Base-by-base conservation (phyloP, 2,888 invertebrate species). In the Drosophila putrida region DNA sequence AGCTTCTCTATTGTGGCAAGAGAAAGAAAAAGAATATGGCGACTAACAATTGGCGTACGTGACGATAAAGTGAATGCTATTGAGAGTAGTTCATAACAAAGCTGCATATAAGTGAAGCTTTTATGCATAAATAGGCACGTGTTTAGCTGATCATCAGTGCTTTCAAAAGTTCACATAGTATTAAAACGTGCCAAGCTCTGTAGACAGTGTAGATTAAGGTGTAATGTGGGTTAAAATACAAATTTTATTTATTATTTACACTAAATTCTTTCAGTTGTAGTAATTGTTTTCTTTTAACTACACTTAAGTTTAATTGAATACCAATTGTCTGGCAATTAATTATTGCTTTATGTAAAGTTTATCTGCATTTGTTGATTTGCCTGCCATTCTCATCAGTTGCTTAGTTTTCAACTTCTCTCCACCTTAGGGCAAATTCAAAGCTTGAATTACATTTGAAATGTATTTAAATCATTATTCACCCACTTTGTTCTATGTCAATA, bases 401-500 rank as follows among this genome's bases (percentile, higher is more conserved):
- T 33, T 11, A 27, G 31, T 38, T 43, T 41, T 46, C n/a, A n/a
- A 6, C 35, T 27, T 39, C 41, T 46, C 27, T 43, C 25, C 11
- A 43, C 6, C 25, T 6, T 0, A 25, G 6, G 25, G 41, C 11
- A 43, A 25, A 2, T 43, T 3, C 11, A 20, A 6, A 11, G 5
- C 25, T 43, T 57, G 10, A 44, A 46, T 63, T 59, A 67, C 61
- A 70, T 69, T 75, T 79, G 44, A 75, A 82, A 79, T 88, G 80
- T 64, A 69, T 76, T 88, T 82, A 60, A 69, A 71, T 68, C 60
- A 71, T 60, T 72, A 71, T 67, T 60, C 64, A 38, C 33, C 27
- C 10, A 50, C 49, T 53, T 63, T 57, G 54, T 58, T 43, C 64
- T 63, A 55, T 85, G 80, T 74, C 82, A 82, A 86, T 82, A 82